phyloP scores from a whole-genome alignment of 1,140 invertebrate species.

The Pachypsylla venusta region DNA sequence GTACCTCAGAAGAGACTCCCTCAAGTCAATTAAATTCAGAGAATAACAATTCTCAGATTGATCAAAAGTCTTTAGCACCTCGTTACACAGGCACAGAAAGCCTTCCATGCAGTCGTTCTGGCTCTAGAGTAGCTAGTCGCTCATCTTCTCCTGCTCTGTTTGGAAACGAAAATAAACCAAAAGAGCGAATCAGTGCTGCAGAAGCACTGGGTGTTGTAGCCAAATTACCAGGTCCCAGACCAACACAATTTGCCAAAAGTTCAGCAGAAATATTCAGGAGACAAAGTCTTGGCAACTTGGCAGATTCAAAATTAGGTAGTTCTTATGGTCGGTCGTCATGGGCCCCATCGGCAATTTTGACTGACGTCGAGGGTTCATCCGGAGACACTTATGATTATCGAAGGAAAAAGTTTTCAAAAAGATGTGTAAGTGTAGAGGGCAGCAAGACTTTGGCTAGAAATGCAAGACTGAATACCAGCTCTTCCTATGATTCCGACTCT shows the following conservation, averaged over 20 bases:
- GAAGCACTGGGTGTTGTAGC: conserved; percentile 26
- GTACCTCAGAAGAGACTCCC: background rate
- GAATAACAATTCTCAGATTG: conserved; percentile 9
- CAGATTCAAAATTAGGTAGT: conserved; percentile 23
- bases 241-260: conserved; percentile 17
- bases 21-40: conserved; percentile 2
- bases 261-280: conserved; percentile 21
- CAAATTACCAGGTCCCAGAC: conserved; percentile 25
- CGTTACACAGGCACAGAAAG: conserved; percentile 18
- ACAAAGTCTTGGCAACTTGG: conserved; percentile 24
- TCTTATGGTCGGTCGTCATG: conserved; percentile 42
- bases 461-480: conserved; percentile 1
- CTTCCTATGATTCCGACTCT: conserved; percentile 1
- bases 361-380: conserved; percentile 16
- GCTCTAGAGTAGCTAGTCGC: conserved; percentile 20
- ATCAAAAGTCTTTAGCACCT: background rate
- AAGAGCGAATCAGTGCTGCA: conserved; percentile 23
- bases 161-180: conserved; percentile 15
- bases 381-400: conserved; percentile 14
- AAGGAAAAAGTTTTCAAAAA: conserved; percentile 18
- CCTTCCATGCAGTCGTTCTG: conserved; percentile 20
- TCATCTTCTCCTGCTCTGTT: conserved; percentile 23
- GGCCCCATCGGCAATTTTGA: conserved; percentile 14
- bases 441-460: conserved; percentile 14
- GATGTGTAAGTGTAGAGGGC: conserved; percentile 17